Base-by-base conservation (phyloP, 2,888 invertebrate genomes). In the Cheilosia vernalis region DNA sequence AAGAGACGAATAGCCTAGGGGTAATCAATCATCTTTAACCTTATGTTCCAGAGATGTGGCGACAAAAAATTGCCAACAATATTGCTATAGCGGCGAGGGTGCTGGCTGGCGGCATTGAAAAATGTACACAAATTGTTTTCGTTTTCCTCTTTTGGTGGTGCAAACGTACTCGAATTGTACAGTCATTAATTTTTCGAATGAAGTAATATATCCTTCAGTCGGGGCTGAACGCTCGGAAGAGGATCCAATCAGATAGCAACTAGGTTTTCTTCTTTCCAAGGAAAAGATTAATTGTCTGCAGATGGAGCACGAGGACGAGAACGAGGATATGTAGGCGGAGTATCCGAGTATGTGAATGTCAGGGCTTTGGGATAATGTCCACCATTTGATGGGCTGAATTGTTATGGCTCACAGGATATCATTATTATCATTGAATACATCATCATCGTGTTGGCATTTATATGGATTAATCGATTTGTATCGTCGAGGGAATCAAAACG, bases 21-120 rank as follows among this genome's bases (percentile, higher is more conserved):
- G 67, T 67, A 76, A 76, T 76, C 66, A 76, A 76, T 76, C 76
- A 76, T 76, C 61, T 76, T 76, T 67, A 76, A 76, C 76, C 76
- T 76, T 76, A 60, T 76, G 76, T 60, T 67, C 51, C 27, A 15
- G 30, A 74, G 64, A 73, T 49, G 51, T 21, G 56, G 21, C 51
- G 66, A 76, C 76, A 76, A 40, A 64, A 66, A 51, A 73, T 42
- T 56, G 15, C 47, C 27, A 15, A 49, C 19, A 64, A 60, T 51
- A 40, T 40, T 21, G 37, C 17, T 49, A 37, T 37, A 24, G 40
- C 19, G 40, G 2, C 17, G 4, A 7, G 27, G 27, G 6, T 6
- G 27, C 30, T 7, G 7, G 33, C 9, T 58, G 47, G 42, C 7
- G 56, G 9, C 27, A 55, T 6, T 27, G 21, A 21, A 24, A 51